Conservation (phyloP, 2,888 invertebrate genomes). For the Leptinotarsa juncta region DNA sequence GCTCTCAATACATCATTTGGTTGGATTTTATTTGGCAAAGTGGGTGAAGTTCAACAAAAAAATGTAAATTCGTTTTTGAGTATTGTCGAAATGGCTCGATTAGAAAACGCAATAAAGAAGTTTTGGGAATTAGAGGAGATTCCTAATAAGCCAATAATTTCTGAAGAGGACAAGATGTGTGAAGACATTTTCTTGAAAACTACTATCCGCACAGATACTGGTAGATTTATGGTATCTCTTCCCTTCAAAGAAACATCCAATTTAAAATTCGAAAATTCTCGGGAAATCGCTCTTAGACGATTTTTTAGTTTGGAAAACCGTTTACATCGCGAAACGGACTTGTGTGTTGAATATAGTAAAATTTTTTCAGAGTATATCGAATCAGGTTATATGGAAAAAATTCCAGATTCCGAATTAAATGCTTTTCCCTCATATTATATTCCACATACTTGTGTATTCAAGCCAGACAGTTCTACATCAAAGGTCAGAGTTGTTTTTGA, state of each 20-base stretch:
- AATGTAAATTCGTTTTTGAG: neutral
- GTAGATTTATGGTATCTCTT: conserved; percentile 18
- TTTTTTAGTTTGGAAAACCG: conserved; percentile 11
- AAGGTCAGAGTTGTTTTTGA: conserved; percentile 18
- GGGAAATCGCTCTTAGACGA: neutral
- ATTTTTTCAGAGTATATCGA: conserved; percentile 20
- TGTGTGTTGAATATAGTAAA: conserved; percentile 7
- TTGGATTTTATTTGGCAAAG: conserved; percentile 18
- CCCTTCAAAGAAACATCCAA: conserved; percentile 19
- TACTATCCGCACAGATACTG: neutral
- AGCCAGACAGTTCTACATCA: conserved; percentile 17
- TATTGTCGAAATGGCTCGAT: neutral
- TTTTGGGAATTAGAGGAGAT: neutral
- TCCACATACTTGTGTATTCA: conserved; percentile 21
- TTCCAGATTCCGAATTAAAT: conserved; percentile 10
- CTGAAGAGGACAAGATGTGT: neutral
- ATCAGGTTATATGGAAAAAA: conserved; percentile 16
- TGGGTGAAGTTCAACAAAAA: neutral
- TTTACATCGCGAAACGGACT: neutral
- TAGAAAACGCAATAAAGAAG: conserved; percentile 4
- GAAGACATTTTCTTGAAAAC: too few relatives aligned
- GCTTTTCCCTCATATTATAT: conserved; percentile 11
- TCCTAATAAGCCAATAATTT: neutral
- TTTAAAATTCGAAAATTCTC: conserved; percentile 12
- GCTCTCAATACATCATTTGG: conserved; percentile 18